Base-by-base conservation (phyloP, 2,113 vertebrate species). In the Sinocyclocheilus grahami region DNA sequence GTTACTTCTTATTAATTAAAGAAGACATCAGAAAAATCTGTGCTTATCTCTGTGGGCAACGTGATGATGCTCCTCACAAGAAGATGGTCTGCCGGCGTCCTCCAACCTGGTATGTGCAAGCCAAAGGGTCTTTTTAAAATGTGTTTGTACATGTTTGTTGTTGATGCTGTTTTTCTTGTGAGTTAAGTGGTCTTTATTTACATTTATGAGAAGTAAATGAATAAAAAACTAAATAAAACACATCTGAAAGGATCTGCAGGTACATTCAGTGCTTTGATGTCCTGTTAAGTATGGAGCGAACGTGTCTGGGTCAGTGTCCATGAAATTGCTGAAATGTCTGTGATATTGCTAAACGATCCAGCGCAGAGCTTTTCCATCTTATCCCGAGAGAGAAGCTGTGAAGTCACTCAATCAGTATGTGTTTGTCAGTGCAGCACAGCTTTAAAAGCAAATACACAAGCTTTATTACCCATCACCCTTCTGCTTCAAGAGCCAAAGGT, bases 21-120 rank as follows among this genome's bases (percentile, higher is more conserved):
- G 95, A 94, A 96, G 95, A 96, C 95, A 96, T 96, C 95, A 96
- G 94, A 95, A 91, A 96, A 95, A 96, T 95, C 95, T 96, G 95
- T 96, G 95, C 95, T 96, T 95, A 95, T 95, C 95, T 92, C 94
- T 93, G 95, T 93, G 94, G 91, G 91, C 92, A 86, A 95, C 92
- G 92, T 93, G 90, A 91, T 88, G 89, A 92, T 91, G 91, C 92
- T 92, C 89, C 88, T 92, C 92, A 87, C 90, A 48, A 69, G 69
- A 82, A 88, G 69, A 71, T 75, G 91, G 83, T 90, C 91, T 85
- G 90, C 91, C 89, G 76, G 60, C 58, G 46, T 81, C 82, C 18
- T 51, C 76, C 46, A 80, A 42, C 67, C 86, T 67, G 88, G 84
- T 83, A 87, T 84, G 86, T 89, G 81, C 13, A 67, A 83, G 48